phyloP scores from a whole-genome alignment of 2,113 vertebrate genomes.

The Pluvianellus socialis region DNA sequence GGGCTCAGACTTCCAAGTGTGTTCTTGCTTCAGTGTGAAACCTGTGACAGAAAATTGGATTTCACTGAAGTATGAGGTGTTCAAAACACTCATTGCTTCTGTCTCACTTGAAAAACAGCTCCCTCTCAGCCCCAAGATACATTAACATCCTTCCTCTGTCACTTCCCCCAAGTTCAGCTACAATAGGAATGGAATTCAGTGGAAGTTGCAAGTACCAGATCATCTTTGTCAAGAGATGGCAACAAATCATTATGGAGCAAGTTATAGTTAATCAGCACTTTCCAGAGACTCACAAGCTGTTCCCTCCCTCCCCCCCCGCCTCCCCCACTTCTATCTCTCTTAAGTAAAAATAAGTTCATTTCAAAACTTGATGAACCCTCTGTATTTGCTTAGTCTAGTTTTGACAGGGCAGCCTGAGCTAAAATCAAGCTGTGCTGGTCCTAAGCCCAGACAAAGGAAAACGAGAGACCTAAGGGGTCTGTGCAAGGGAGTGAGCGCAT shows the following conservation, averaged over 20 bases:
- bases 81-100: constrained; percentile 49
- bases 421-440: not conserved
- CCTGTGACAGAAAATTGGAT: constrained; percentile 64
- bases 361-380: not conserved
- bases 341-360: constrained; percentile 44
- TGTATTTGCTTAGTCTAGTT: not conserved
- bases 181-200: constrained; percentile 58
- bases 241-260: constrained; percentile 48
- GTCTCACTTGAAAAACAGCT: constrained; percentile 69
- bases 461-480: not conserved
- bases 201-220: constrained; percentile 52
- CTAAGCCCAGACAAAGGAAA: not conserved
- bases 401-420: not conserved
- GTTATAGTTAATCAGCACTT: constrained; percentile 62
- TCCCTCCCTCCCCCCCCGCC: too few relatives aligned
- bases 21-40: constrained; percentile 24
- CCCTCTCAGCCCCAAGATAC: constrained; percentile 1
- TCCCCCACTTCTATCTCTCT: not conserved
- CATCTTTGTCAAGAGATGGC: constrained; percentile 50
- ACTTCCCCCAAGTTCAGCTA: constrained; percentile 8
- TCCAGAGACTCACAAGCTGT: not conserved
- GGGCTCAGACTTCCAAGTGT: not conserved
- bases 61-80: constrained; percentile 64
- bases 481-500: not conserved
- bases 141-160: constrained; percentile 53